Base-by-base conservation (phyloP, 2,888 invertebrate species). In the Diarsia dahlii region DNA sequence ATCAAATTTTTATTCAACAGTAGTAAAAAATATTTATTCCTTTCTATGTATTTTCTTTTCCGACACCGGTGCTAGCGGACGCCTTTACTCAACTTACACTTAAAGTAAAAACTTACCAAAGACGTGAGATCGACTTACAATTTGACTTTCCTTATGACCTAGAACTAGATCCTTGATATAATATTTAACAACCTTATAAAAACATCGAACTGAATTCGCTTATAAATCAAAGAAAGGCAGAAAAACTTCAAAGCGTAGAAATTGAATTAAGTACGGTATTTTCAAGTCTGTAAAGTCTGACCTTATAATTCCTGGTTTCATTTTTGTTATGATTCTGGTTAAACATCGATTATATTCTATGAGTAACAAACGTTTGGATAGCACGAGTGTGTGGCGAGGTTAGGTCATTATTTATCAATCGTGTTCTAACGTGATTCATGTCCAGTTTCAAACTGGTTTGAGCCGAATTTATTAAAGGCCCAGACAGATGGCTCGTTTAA, bases 381-480 rank as follows among this genome's bases (percentile, higher is more conserved):
- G 81, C 84, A 88, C 84, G 85, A 85, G 83, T 65, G 75, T 71
- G 75, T 85, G 81, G 80, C 75, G 71, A 76, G 82, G 89, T 82
- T 81, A 85, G 88, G 89, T 89, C 86, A 87, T 82, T 87, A 82
- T 71, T 76, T 88, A 88, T 85, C 81, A 76, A 76, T 72, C 69
- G 67, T 78, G 76, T 84, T 78, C 68, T 81, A 85, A 78, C 78
- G 84, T 86, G 87, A 87, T 85, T 86, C 84, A 86, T 81, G 80
- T 84, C 87, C 87, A 87, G 80, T 82, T 72, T 6, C 10, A 18
- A 87, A 85, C 89, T 67, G 75, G 89, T 88, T 83, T 15, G 50
- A 80, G 72, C 85, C 73, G 78, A 78, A 84, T 73, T 63, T 77
- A 28, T 52, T 71, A 77, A 84, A 74, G 81, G 50, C 23, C 46